Evolutionary conservation across 2,113 vertebrate species (phyloP), one percentile per base, ranked within the genome.

Genomic region (Solea senegalensis): DNA sequence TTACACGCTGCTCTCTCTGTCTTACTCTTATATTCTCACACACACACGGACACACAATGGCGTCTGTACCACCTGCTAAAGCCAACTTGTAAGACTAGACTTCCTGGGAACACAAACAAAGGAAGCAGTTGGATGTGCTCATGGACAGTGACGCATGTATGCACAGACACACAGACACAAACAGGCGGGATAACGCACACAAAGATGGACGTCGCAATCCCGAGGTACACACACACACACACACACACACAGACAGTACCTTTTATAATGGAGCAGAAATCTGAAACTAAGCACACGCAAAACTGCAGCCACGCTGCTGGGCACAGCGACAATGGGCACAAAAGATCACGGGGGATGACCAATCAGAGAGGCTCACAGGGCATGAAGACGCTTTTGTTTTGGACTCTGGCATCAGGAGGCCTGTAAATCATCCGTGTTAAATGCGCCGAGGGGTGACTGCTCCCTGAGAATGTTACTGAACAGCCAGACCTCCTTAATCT

Each of bases 71-170:
- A 16, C 56, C 52, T 40, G 40, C 63, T 48, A 58, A 48, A 62
- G 64, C 65, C 72, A 79, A 73, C 67, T 74, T 69, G 89, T 82
- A 87, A 90, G 57, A 76, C 79, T 43, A 88, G 69, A 86, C 58
- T 46, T 71, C 66, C 55, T 1, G 13, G 65, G 75, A 73, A 72
- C 73, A 54, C 10, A 5, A 13, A 91, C 81, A 91, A 90, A 85
- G 50, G 63, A 48, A 66, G 53, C 54, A 49, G 55, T 67, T 65
- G 66, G 62, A 74, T 74, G 50, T 53, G 71, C 46, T 62, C 64
- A 40, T 3, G 53, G 55, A 68, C n/a, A 6, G 39, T 66, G 58
- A 83, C 26, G 65, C 76, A 57, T 1, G 48, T 53, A 46, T n/a
- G 28, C 40, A 57, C 65, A 60, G 6, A 1, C 7, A 62, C 53